A percentile compares a stretch with the other conserved stretches of the same genome.
These are phyloP conservation scores for Noctua janthe DNA, from an alignment of 2,888 invertebrate genomes.

Conservation along the genomic window DNA sequence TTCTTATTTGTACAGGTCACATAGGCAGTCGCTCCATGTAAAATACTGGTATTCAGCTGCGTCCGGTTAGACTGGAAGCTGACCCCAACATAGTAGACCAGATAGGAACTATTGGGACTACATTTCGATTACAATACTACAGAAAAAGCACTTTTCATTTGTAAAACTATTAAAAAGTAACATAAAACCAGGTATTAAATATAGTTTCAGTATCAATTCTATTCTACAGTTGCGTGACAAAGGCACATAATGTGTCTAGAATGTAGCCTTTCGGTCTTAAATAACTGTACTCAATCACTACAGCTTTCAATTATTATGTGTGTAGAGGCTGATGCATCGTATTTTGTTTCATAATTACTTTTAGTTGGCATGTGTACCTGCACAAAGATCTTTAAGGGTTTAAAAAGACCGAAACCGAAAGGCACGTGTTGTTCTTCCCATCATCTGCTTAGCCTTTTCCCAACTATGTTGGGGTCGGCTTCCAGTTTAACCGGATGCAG, in stretches of 20 bases:
- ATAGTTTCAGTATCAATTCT: slow-evolving; percentile 5
- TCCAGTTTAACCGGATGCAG: too few relatives aligned
- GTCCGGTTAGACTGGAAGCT: background rate
- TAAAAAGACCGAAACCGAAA: too few relatives aligned
- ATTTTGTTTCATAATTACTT: background rate
- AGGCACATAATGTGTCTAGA: background rate
- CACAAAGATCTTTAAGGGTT: too few relatives aligned
- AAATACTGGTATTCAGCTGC: background rate
- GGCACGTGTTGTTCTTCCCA: too few relatives aligned
- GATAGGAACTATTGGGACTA: background rate
- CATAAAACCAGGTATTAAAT: slow-evolving; percentile 2
- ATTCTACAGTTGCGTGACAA: slow-evolving; percentile 25
- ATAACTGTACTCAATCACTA: slow-evolving; percentile 4
- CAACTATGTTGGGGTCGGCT: too few relatives aligned
- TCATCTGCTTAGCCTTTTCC: too few relatives aligned
- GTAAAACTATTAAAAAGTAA: background rate
- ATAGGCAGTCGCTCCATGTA: background rate
- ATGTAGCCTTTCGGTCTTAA: background rate
- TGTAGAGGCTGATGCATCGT: background rate
- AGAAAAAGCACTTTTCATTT: background rate
- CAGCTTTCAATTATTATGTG: slow-evolving; percentile 3
- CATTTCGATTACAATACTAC: background rate
- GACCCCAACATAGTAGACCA: background rate
- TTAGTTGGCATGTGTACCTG: background rate
- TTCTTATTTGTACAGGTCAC: background rate